Conservation (phyloP, 1,140 invertebrate species). For the Listronotus bonariensis region DNA sequence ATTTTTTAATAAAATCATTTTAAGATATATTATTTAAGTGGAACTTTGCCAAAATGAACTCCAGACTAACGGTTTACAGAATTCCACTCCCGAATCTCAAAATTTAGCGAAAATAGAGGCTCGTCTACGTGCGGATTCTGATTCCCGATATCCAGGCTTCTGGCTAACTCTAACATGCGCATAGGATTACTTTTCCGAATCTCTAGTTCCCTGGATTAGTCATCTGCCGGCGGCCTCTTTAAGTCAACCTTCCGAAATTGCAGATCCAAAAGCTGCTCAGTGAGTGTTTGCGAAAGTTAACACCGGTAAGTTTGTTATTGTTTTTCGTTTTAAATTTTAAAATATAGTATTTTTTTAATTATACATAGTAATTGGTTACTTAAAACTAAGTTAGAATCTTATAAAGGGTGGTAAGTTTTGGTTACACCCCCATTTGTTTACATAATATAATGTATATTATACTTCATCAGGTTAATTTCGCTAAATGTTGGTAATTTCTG, state of each 20-base stretch:
- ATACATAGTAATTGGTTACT: no score
- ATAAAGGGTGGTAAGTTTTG: no score
- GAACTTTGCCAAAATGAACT: constrained; percentile 3
- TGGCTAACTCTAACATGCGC: constrained; percentile 17
- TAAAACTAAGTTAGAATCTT: no score
- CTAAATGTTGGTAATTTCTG: no score
- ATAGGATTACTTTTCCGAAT: constrained; percentile 13
- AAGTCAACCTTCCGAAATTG: constrained; percentile 22
- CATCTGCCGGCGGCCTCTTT: constrained; percentile 29
- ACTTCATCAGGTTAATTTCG: no score
- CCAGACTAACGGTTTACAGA: background rate
- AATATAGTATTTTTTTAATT: no score
- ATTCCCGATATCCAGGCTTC: constrained; percentile 20
- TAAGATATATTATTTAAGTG: constrained; percentile 10
- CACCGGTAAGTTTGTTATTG: background rate
- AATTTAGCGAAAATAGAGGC: constrained; percentile 30
- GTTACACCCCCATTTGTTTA: no score
- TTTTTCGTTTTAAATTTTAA: no score
- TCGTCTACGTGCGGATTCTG: background rate
- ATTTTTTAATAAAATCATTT: background rate
- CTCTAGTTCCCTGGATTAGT: constrained; percentile 23
- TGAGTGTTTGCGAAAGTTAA: background rate
- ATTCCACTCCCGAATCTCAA: constrained; percentile 5
- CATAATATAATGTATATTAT: no score
- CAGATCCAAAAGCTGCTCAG: constrained; percentile 6